Conservation (phyloP, 2,888 invertebrate genomes). For the Dryocosmus kuriphilus region DNA sequence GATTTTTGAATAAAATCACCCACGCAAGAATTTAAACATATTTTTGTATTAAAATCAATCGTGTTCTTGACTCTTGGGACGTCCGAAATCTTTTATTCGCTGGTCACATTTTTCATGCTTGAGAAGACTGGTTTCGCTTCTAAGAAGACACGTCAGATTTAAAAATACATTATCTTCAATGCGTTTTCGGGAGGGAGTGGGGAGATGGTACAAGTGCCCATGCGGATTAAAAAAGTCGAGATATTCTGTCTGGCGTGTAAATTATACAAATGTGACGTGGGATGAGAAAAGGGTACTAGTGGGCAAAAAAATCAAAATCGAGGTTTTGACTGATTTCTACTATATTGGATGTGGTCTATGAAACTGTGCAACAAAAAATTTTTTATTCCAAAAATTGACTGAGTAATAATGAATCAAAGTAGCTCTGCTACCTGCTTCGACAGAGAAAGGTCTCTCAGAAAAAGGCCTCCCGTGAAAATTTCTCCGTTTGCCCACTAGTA, state of each 20-base stretch:
- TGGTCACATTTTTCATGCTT: slow-evolving; percentile 26
- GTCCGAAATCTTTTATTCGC: neutral
- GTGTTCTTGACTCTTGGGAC: neutral
- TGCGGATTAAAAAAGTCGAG: slow-evolving; percentile 41
- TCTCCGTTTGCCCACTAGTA: no score
- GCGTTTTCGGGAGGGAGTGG: neutral
- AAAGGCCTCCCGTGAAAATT: no score
- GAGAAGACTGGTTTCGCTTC: slow-evolving; percentile 34
- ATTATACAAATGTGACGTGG: no score
- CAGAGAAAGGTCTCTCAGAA: no score
- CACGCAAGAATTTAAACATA: neutral
- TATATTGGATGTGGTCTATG: no score
- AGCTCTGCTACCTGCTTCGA: no score
- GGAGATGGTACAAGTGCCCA: slow-evolving; percentile 10
- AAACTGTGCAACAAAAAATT: no score
- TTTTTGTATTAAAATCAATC: neutral
- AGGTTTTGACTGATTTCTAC: no score
- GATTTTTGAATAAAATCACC: neutral
- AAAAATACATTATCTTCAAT: slow-evolving; percentile 37
- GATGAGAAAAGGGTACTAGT: no score
- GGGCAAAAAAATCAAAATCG: no score
- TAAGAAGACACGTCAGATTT: slow-evolving; percentile 33
- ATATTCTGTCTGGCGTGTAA: slow-evolving; percentile 49
- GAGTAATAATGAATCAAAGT: no score
- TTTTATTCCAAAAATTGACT: no score